Percentiles rank a stretch among this genome's conserved stretches.
These are phyloP conservation scores for Amphiprion ocellaris DNA, from an alignment of 2,113 vertebrate species.

Conservation along the genomic window DNA sequence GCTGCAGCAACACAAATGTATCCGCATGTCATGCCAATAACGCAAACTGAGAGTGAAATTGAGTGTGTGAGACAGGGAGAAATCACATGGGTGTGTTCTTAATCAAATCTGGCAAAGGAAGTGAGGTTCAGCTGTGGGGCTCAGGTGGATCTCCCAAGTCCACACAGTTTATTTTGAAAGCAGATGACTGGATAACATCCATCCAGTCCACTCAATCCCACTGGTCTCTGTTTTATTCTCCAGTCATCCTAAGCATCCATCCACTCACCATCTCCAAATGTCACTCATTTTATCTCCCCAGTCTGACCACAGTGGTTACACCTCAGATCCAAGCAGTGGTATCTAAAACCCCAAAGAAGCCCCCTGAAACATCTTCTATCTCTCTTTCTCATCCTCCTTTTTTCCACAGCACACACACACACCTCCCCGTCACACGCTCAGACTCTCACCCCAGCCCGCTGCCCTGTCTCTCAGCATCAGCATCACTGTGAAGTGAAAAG, in stretches of 20 bases:
- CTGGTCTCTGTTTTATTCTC: background rate
- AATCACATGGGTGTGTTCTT: constrained; percentile 16
- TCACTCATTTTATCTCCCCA: background rate
- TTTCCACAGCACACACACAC: constrained; percentile 1
- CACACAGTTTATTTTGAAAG: constrained; percentile 5
- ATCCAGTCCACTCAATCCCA: background rate
- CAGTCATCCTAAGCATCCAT: no score
- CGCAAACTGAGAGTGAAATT: background rate
- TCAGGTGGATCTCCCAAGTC: constrained; percentile 58
- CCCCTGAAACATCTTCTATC: background rate
- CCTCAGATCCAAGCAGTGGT: background rate
- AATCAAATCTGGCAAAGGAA: constrained; percentile 60
- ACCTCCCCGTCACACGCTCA: background rate
- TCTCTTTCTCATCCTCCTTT: background rate
- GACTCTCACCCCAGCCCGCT: constrained; percentile 9
- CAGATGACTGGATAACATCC: constrained; percentile 11
- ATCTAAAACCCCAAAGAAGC: background rate
- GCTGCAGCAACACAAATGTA: background rate
- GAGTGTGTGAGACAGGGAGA: background rate
- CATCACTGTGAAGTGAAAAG: constrained; percentile 50
- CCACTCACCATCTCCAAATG: background rate
- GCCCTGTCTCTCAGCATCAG: constrained; percentile 40
- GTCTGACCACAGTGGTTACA: background rate
- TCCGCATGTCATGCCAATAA: background rate
- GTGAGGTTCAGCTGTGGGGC: constrained; percentile 53